Evolutionary conservation across 2,113 vertebrate species (phyloP).

Genomic region (Calcarius ornatus): DNA sequence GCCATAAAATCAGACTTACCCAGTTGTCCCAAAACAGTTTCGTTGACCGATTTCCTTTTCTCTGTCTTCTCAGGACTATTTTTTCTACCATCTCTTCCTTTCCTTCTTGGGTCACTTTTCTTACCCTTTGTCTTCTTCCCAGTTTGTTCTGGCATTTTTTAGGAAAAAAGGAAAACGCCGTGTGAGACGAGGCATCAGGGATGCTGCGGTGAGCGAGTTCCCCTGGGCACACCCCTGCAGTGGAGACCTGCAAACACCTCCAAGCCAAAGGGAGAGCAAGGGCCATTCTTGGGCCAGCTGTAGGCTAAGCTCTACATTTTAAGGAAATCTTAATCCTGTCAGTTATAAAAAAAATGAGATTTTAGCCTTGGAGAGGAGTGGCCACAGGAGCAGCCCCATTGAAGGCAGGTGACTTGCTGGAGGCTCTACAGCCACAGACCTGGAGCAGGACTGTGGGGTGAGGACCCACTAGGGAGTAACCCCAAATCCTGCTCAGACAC

Average conservation of each 20-base stretch:
- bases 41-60: slow-evolving; percentile 84
- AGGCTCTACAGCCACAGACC: neutral
- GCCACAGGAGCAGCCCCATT: neutral
- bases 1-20: slow-evolving; percentile 78
- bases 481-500: neutral
- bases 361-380: neutral
- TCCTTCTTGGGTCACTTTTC: slow-evolving; percentile 85
- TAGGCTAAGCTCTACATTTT: neutral
- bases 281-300: neutral
- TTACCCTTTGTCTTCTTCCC: slow-evolving; percentile 85
- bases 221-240: neutral
- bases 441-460: neutral
- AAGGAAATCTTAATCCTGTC: neutral
- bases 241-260: neutral
- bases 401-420: neutral
- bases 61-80: slow-evolving; percentile 90
- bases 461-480: neutral
- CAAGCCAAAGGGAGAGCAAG: neutral
- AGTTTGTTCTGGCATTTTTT: slow-evolving; percentile 79
- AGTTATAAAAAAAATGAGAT: neutral
- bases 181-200: slow-evolving; percentile 19
- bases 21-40: slow-evolving; percentile 90
- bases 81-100: slow-evolving; percentile 84
- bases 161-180: slow-evolving; percentile 10
- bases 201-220: neutral